Evolutionary conservation across 2,113 vertebrate species (phyloP).

Genomic region (Formicarius rufipectus): DNA sequence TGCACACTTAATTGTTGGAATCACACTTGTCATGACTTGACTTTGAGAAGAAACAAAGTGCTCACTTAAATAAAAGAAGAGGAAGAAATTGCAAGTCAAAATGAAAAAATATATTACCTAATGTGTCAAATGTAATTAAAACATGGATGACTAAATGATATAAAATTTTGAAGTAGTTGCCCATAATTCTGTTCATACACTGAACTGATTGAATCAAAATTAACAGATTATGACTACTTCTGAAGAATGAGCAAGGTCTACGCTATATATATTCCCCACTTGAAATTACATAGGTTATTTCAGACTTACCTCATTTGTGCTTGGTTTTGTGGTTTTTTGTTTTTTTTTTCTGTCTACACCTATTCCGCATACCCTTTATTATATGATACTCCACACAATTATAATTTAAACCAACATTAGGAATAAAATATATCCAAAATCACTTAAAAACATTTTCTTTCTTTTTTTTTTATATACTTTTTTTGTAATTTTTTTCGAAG

Average conservation of each 20-base stretch:
- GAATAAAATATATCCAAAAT: neutral
- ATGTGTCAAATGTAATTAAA: neutral
- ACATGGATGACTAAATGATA: neutral
- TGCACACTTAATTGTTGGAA: neutral
- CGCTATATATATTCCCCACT: neutral
- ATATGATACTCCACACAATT: neutral
- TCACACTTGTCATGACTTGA: neutral
- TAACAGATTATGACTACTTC: neutral
- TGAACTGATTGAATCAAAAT: neutral
- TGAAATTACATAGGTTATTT: neutral
- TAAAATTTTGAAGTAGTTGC: neutral
- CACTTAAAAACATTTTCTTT: neutral
- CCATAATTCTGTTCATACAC: neutral
- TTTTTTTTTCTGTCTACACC: neutral
- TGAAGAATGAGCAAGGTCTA: neutral
- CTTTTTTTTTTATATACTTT: neutral
- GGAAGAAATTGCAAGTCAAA: neutral
- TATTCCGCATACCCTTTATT: neutral
- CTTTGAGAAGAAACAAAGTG: neutral
- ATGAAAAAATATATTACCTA: neutral
- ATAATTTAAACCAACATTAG: neutral
- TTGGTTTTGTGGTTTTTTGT: neutral
- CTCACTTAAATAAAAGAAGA: neutral
- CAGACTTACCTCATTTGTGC: neutral
- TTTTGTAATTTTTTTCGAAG: neutral